These are phyloP conservation scores for Python bivittatus DNA, from an alignment of 2,113 vertebrate genomes.

Conservation along the genomic window DNA sequence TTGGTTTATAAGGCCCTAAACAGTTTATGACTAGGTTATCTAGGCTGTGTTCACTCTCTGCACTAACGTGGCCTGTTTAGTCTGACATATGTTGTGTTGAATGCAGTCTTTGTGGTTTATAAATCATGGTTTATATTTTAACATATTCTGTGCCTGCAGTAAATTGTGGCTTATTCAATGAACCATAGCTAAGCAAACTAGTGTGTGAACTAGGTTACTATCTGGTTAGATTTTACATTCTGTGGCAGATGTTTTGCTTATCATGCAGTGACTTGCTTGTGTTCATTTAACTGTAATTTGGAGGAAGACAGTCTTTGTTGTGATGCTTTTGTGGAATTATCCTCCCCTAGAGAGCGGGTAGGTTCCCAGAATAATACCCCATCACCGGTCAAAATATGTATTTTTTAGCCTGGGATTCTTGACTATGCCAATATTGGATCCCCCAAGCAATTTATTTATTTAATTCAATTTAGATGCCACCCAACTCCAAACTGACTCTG, in stretches of 20 bases:
- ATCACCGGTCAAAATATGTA: neutral
- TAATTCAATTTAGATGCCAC: neutral
- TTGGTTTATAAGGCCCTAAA: neutral
- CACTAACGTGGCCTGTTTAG: neutral
- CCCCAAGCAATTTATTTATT: neutral
- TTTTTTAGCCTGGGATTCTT: neutral
- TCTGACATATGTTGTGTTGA: neutral
- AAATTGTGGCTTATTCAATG: neutral
- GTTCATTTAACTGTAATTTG: neutral
- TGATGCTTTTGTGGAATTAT: neutral
- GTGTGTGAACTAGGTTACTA: neutral
- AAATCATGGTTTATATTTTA: neutral
- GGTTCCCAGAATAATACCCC: neutral
- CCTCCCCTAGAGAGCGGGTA: neutral
- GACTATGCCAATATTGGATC: neutral
- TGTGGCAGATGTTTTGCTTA: neutral
- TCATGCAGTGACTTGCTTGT: neutral
- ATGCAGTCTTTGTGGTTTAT: neutral
- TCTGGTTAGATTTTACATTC: neutral
- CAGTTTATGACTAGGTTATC: neutral
- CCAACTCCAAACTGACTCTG: neutral
- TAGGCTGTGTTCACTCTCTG: neutral
- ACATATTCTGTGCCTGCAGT: neutral
- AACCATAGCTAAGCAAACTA: neutral
- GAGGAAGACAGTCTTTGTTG: neutral